Conservation (phyloP, 2,888 invertebrate species). For the Nemotelus nigrinus region DNA sequence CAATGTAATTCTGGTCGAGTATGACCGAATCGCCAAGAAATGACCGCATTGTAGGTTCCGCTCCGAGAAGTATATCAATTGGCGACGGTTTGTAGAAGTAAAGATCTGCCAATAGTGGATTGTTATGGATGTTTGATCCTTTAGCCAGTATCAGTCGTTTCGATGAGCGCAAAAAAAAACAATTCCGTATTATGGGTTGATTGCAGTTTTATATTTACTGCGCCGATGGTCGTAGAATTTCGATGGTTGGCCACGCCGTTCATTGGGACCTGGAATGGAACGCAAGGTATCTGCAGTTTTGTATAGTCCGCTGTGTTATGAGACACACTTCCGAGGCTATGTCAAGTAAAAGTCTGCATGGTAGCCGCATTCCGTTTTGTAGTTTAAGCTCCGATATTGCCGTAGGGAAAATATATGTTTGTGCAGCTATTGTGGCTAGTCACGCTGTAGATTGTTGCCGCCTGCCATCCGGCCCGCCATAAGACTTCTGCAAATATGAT, state of each 20-base stretch:
- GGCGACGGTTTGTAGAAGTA: constrained; percentile 4
- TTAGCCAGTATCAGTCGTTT: background rate
- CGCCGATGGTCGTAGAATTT: no score
- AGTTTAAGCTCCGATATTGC: background rate
- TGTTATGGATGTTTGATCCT: constrained; percentile 2
- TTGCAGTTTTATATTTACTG: no score
- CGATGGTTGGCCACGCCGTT: no score
- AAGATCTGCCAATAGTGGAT: background rate
- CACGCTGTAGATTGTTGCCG: constrained; percentile 1
- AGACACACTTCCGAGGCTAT: constrained; percentile 1
- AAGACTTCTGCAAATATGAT: background rate
- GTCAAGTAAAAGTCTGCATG: background rate
- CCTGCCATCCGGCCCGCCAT: background rate
- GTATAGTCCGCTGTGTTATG: background rate
- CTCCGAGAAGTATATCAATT: constrained; percentile 10
- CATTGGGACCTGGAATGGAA: no score
- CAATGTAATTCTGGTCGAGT: no score
- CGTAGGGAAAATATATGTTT: background rate
- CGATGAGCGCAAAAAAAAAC: background rate
- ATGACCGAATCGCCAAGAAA: background rate
- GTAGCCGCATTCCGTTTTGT: background rate
- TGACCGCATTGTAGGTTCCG: constrained; percentile 6
- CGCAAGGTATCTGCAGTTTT: background rate
- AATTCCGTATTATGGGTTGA: background rate
- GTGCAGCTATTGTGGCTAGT: background rate